These are phyloP conservation scores for Triops cancriformis DNA, from an alignment of 1,140 invertebrate species.

Conservation along the genomic window DNA sequence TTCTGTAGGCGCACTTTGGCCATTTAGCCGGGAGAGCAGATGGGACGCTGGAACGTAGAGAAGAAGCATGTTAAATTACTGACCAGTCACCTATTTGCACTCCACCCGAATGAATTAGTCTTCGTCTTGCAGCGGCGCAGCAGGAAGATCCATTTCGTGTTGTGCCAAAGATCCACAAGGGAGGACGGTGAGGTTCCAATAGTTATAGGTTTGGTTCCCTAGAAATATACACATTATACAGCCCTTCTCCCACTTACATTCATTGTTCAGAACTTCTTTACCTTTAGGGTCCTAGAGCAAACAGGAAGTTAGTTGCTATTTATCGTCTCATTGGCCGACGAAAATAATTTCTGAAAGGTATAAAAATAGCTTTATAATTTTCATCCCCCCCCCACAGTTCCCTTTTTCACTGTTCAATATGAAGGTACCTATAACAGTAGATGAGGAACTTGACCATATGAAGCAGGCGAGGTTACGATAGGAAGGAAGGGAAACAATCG, in stretches of 20 bases:
- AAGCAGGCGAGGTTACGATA: too few species aligned
- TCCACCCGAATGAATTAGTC: slow-evolving; percentile 9
- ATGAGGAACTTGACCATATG: too few species aligned
- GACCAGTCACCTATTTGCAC: neutral
- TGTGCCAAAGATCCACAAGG: neutral
- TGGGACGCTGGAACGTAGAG: neutral
- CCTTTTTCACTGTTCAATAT: too few species aligned
- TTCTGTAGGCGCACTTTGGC: neutral
- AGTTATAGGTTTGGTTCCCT: neutral
- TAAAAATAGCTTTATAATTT: neutral
- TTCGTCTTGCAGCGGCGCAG: neutral
- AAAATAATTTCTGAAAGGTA: neutral
- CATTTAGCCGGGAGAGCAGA: neutral
- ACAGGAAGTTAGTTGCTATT: neutral
- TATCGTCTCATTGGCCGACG: too few species aligned
- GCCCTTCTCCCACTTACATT: neutral
- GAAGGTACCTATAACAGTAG: too few species aligned
- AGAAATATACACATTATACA: neutral
- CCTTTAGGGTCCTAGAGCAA: neutral
- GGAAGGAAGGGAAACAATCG: too few species aligned
- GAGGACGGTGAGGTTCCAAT: neutral
- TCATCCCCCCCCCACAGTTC: neutral
- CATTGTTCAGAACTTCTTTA: neutral
- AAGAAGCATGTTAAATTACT: slow-evolving; percentile 1
- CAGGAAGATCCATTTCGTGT: neutral